Conservation (phyloP, 2,888 invertebrate genomes). For the Argynnis bischoffii region DNA sequence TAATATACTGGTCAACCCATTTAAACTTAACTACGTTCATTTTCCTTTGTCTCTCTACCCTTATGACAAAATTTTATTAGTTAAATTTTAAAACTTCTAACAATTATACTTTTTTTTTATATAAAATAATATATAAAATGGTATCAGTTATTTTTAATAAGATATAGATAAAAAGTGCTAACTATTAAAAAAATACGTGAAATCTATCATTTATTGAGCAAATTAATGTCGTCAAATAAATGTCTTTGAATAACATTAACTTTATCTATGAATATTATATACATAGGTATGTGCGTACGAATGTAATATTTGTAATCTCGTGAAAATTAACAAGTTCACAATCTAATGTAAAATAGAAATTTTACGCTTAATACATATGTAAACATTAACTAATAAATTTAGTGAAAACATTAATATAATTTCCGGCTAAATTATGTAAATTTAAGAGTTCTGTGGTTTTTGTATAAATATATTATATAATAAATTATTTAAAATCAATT, state of each 20-base stretch:
- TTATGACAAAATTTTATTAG: too few relatives aligned
- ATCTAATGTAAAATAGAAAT: slow-evolving; percentile 4
- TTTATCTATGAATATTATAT: not conserved
- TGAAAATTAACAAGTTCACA: slow-evolving; percentile 6
- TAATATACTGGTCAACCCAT: not conserved
- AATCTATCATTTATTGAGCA: too few relatives aligned
- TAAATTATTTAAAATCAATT: too few relatives aligned
- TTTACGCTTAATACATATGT: slow-evolving; percentile 2
- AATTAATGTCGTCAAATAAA: not conserved
- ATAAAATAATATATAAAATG: too few relatives aligned
- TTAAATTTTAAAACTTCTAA: too few relatives aligned
- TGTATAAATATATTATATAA: too few relatives aligned
- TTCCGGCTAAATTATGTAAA: too few relatives aligned
- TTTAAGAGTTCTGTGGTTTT: too few relatives aligned
- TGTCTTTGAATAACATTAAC: not conserved
- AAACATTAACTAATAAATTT: not conserved
- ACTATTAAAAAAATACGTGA: too few relatives aligned
- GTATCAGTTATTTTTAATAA: too few relatives aligned
- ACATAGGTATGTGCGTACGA: not conserved
- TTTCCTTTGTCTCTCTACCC: not conserved
- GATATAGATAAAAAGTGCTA: too few relatives aligned
- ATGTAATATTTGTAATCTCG: not conserved
- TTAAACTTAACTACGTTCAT: not conserved
- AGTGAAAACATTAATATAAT: not conserved
- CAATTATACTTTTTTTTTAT: too few relatives aligned